A percentile compares a stretch with the other conserved stretches of the same genome.
These are phyloP conservation scores for Drosophila austrosaltans DNA, from an alignment of 2,888 invertebrate genomes.

Conservation along the genomic window DNA sequence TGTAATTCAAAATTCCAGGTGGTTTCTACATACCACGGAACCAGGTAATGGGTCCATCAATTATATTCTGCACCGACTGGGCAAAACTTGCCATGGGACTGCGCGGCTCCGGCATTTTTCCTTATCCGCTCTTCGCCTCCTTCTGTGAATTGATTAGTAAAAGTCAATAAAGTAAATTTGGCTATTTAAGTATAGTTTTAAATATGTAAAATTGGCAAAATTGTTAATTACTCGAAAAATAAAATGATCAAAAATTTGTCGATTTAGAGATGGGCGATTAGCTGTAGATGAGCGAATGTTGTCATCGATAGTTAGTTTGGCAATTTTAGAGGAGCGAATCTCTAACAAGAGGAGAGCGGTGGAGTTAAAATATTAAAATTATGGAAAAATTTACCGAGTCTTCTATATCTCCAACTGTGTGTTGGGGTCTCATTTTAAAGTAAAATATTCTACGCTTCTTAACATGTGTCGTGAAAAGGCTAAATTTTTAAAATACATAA, in stretches of 20 bases:
- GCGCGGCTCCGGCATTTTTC: slow-evolving; percentile 81
- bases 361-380: too few relatives aligned
- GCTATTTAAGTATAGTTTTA: not conserved
- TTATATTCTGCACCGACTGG: slow-evolving; percentile 84
- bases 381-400: too few relatives aligned
- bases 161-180: not conserved
- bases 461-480: too few relatives aligned
- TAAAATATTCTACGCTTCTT: too few relatives aligned
- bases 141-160: slow-evolving; percentile 38
- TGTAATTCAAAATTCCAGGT: not conserved
- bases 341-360: too few relatives aligned
- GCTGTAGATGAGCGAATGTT: not conserved
- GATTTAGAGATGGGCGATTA: not conserved
- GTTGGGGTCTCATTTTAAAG: too few relatives aligned
- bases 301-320: too few relatives aligned
- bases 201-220: not conserved
- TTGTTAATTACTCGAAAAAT: slow-evolving; percentile 35
- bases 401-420: too few relatives aligned
- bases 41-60: slow-evolving; percentile 90
- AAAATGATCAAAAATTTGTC: slow-evolving; percentile 6
- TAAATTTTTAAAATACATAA: too few relatives aligned
- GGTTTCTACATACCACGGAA: slow-evolving; percentile 87
- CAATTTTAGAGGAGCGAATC: too few relatives aligned
- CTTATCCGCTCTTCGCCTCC: slow-evolving; percentile 22
- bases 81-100: slow-evolving; percentile 84